Evolutionary conservation across 2,113 vertebrate genomes (phyloP).

Genomic region (Dermatemys mawii): DNA sequence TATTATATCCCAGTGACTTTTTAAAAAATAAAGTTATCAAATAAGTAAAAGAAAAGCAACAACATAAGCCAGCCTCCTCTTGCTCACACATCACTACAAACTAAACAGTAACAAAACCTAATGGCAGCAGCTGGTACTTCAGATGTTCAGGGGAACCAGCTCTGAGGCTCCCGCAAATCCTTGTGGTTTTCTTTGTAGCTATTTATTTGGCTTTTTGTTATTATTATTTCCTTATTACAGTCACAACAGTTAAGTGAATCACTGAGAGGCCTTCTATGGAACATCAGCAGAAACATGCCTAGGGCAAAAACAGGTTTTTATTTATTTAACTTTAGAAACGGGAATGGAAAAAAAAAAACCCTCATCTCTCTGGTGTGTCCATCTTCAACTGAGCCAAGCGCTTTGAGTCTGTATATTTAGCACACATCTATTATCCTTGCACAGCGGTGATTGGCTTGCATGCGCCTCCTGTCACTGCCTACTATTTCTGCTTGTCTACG

Average conservation of each 20-base stretch:
- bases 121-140: not conserved
- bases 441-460: not conserved
- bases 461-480: not conserved
- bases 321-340: slow-evolving; percentile 49
- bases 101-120: not conserved
- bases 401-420: not conserved
- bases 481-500: not conserved
- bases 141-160: not conserved
- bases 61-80: slow-evolving; percentile 43
- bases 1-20: slow-evolving; percentile 24
- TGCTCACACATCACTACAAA: not conserved
- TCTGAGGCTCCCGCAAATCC: slow-evolving; percentile 13
- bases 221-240: slow-evolving; percentile 51
- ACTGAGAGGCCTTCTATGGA: slow-evolving; percentile 22
- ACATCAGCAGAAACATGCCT: slow-evolving; percentile 56
- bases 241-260: slow-evolving; percentile 53
- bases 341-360: not conserved
- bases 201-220: not conserved
- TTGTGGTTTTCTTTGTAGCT: not conserved
- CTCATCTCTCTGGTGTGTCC: not conserved
- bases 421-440: rapidly evolving
- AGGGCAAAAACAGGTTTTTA: slow-evolving; percentile 46
- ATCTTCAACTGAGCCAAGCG: not conserved
- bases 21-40: slow-evolving; percentile 56
- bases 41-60: slow-evolving; percentile 28